Evolutionary conservation across 2,113 vertebrate genomes (phyloP).

Genomic region (Sander vitreus): DNA sequence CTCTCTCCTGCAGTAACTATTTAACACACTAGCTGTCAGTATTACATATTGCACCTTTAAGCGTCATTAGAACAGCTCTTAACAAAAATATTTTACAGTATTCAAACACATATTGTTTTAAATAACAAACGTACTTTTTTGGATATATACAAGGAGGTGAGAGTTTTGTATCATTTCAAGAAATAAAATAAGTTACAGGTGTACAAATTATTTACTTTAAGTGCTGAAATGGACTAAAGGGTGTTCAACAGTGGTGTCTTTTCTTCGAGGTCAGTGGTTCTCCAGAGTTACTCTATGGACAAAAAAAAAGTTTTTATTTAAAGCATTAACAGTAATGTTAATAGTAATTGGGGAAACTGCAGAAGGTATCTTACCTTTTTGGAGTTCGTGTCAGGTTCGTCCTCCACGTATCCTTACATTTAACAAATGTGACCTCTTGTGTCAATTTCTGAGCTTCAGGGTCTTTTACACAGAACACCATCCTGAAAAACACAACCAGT

Average conservation of each 20-base stretch:
- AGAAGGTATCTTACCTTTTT: slow-evolving; percentile 63
- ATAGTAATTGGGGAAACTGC: not conserved
- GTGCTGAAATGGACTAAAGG: slow-evolving; percentile 55
- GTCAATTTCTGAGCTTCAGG: slow-evolving; percentile 37
- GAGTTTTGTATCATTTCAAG: slow-evolving; percentile 35
- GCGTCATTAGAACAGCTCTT: slow-evolving; percentile 39
- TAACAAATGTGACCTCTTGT: slow-evolving; percentile 80
- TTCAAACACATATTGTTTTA: slow-evolving; percentile 59
- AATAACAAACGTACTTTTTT: slow-evolving; percentile 50
- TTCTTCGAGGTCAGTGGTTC: slow-evolving; percentile 53
- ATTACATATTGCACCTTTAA: not conserved
- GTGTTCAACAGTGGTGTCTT: not conserved
- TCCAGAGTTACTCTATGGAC: slow-evolving; percentile 64
- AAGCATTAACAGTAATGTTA: not conserved
- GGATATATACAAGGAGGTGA: slow-evolving; percentile 53
- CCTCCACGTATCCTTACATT: slow-evolving; percentile 79
- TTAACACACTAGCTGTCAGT: no score
- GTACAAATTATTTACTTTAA: slow-evolving; percentile 64
- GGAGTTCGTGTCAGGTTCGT: slow-evolving; percentile 31
- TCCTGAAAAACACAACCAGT: slow-evolving; percentile 57
- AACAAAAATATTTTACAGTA: slow-evolving; percentile 60
- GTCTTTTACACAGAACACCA: slow-evolving; percentile 81
- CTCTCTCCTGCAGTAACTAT: no score
- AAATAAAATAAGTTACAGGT: slow-evolving; percentile 61
- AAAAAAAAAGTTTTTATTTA: slow-evolving; percentile 34